These are phyloP conservation scores for Chymomyza costata DNA, from an alignment of 1,140 invertebrate genomes.

Conservation along the genomic window DNA sequence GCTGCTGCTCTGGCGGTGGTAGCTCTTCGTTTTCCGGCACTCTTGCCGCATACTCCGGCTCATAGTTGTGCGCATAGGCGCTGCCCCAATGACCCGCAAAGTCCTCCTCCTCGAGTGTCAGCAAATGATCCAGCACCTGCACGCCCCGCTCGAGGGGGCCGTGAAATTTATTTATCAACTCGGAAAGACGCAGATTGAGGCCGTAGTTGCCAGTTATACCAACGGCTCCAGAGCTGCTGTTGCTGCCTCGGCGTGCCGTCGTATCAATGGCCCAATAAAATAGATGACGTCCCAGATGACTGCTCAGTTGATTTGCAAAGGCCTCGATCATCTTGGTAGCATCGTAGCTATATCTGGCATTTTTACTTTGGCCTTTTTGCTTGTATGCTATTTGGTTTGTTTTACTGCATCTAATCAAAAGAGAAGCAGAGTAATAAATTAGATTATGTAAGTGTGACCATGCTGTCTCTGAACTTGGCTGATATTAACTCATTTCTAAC, in stretches of 20 bases:
- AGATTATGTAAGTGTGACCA: background rate
- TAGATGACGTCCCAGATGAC: slow-evolving; percentile 75
- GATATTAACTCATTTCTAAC: background rate
- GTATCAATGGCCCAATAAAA: slow-evolving; percentile 75
- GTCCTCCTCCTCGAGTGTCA: slow-evolving; percentile 76
- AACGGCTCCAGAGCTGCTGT: background rate
- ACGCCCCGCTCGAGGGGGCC: slow-evolving; percentile 74
- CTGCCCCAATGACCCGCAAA: slow-evolving; percentile 73
- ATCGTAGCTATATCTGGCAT: slow-evolving; percentile 26
- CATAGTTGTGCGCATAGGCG: slow-evolving; percentile 69
- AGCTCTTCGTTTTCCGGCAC: slow-evolving; percentile 60
- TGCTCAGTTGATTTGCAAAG: slow-evolving; percentile 68
- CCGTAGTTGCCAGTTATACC: slow-evolving; percentile 59
- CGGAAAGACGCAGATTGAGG: slow-evolving; percentile 76
- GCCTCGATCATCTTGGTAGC: slow-evolving; percentile 70
- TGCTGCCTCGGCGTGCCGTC: slow-evolving; percentile 22
- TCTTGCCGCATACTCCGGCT: slow-evolving; percentile 54
- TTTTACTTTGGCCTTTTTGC: slow-evolving; percentile 5
- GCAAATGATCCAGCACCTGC: slow-evolving; percentile 76
- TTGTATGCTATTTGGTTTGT: slow-evolving; percentile 12
- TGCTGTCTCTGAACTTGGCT: slow-evolving; percentile 1
- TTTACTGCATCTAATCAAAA: slow-evolving; percentile 14
- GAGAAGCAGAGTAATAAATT: slow-evolving; percentile 14
- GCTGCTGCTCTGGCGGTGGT: slow-evolving; percentile 34
- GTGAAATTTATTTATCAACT: slow-evolving; percentile 76